Evolutionary conservation across 1,140 invertebrate species (phyloP).

Genomic region (Coboldia fuscipes): DNA sequence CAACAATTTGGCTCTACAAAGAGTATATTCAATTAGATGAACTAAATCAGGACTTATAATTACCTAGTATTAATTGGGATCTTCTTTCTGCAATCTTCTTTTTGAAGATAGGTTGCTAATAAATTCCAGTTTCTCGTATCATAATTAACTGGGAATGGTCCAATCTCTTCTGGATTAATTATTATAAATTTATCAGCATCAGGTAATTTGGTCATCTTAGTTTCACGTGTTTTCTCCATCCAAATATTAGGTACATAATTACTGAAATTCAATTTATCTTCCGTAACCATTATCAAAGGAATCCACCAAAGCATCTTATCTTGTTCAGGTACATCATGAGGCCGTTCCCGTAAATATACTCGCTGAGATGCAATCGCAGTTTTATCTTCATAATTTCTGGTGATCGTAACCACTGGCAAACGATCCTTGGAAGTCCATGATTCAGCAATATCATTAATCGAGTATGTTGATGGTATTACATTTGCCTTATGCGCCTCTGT

Average conservation of each 20-base stretch:
- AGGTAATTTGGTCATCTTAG: conserved; percentile 27
- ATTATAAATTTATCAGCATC: conserved; percentile 37
- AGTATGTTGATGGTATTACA: conserved; percentile 29
- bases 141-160: conserved; percentile 65
- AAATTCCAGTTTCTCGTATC: conserved; percentile 58
- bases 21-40: not conserved
- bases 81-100: conserved; percentile 22
- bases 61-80: conserved; percentile 41
- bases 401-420: conserved; percentile 55
- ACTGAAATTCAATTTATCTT: conserved; percentile 30
- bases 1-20: conserved; percentile 39
- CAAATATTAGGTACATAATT: conserved; percentile 29
- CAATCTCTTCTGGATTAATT: conserved; percentile 60
- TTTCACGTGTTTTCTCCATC: conserved; percentile 30
- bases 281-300: conserved; percentile 33
- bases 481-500: conserved; percentile 34
- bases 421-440: conserved; percentile 66
- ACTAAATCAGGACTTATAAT: not conserved
- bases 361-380: conserved; percentile 41
- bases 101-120: conserved; percentile 35
- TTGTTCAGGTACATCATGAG: conserved; percentile 37
- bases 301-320: conserved; percentile 44
- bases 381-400: conserved; percentile 39
- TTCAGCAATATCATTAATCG: conserved; percentile 41
- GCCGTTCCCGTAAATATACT: conserved; percentile 41